These are phyloP conservation scores for Chaetophractus vellerosus DNA, from an alignment of 2,797 vertebrate species.

Conservation along the genomic window DNA sequence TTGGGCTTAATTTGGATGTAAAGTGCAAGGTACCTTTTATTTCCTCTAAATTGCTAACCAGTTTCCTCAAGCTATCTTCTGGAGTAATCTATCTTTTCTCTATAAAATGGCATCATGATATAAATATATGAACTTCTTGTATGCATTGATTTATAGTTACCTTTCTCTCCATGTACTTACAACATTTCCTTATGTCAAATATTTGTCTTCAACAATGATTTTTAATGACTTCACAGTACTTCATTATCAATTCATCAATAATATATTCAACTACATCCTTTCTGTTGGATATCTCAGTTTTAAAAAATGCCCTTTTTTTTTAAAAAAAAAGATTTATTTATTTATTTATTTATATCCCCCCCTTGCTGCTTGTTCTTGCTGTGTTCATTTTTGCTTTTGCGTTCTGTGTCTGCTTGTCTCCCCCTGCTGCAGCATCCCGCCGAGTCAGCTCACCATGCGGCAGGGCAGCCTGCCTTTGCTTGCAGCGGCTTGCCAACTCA, in stretches of 20 bases:
- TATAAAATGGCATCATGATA: constrained; percentile 19
- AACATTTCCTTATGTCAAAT: constrained; percentile 43
- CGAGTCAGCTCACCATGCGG: no score
- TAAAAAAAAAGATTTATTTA: no score
- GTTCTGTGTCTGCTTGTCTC: no score
- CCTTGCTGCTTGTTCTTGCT: no score
- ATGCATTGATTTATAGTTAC: constrained; percentile 23
- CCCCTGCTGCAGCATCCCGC: no score
- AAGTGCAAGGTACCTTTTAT: not conserved
- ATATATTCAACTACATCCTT: constrained; percentile 34
- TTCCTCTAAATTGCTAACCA: not conserved
- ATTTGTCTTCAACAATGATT: constrained; percentile 33
- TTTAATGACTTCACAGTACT: constrained; percentile 56
- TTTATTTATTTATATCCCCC: no score
- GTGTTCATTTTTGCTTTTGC: no score
- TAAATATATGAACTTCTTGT: not conserved
- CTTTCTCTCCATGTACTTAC: not conserved
- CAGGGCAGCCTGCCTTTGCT: no score
- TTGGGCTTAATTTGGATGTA: constrained; percentile 19
- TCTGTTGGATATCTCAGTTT: constrained; percentile 65
- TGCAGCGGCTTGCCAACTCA: no score
- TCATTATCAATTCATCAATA: constrained; percentile 33
- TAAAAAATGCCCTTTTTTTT: constrained; percentile 47
- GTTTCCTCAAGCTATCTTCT: constrained; percentile 61
- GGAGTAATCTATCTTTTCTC: constrained; percentile 1